Evolutionary conservation across 2,797 vertebrate genomes (phyloP).

Genomic region (Lagocephalus sceleratus): DNA sequence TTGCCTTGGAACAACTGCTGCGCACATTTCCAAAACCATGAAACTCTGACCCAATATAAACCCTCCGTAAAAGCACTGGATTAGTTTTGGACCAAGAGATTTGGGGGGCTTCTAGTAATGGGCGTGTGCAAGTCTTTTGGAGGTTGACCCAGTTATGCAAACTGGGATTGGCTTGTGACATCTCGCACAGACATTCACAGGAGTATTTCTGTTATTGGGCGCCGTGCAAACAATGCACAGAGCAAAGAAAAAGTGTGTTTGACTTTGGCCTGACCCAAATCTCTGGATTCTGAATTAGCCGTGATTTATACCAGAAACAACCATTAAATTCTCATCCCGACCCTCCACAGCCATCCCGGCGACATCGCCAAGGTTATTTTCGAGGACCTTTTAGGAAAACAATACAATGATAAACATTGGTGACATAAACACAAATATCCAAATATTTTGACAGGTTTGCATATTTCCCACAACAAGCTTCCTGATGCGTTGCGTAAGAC

Average conservation of each 20-base stretch:
- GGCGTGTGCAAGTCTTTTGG: constrained; percentile 42
- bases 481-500: neutral
- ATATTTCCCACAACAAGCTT: neutral
- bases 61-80: constrained; percentile 30
- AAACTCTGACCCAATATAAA: constrained; percentile 37
- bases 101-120: constrained; percentile 17
- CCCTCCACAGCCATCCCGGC: no score
- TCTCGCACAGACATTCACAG: constrained; percentile 9
- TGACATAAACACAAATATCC: neutral
- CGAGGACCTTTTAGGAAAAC: neutral
- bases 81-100: constrained; percentile 25
- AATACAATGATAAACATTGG: neutral
- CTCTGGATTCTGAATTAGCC: neutral
- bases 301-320: neutral
- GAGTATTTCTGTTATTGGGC: neutral
- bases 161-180: constrained; percentile 24
- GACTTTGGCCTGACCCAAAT: neutral
- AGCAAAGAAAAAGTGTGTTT: neutral
- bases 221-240: no score
- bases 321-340: neutral
- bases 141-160: constrained; percentile 30
- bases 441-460: neutral
- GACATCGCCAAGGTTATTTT: neutral
- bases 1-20: constrained; percentile 40
- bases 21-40: constrained; percentile 35